Evolutionary conservation across 2,888 invertebrate genomes (phyloP).

Genomic region (Melieria crassipennis): DNA sequence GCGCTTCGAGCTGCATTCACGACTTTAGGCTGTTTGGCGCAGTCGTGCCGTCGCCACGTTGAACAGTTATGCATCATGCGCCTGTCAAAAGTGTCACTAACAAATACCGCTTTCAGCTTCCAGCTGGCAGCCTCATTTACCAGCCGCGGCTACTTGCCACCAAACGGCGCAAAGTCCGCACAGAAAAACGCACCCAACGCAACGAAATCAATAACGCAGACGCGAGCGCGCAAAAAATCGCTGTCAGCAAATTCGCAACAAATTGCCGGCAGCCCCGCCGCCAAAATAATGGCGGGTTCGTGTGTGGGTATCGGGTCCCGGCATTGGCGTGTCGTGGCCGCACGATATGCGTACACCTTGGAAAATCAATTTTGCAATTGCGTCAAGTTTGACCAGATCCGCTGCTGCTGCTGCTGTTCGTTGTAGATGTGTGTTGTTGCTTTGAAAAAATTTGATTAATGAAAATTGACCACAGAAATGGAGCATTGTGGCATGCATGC

Average conservation of each 20-base stretch:
- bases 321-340: constrained; percentile 6
- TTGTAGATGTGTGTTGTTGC: neutral
- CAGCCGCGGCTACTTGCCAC: too few relatives aligned
- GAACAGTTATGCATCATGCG: constrained; percentile 32
- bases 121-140: too few relatives aligned
- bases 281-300: neutral
- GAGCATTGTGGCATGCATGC: constrained; percentile 4
- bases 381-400: constrained; percentile 25
- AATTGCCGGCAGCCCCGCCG: constrained; percentile 36
- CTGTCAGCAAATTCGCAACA: constrained; percentile 47
- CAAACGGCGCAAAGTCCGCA: too few relatives aligned
- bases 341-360: neutral
- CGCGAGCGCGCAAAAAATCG: constrained; percentile 16
- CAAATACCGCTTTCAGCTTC: neutral
- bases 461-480: constrained; percentile 25
- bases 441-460: constrained; percentile 22
- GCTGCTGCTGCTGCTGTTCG: neutral
- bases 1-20: neutral
- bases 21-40: neutral
- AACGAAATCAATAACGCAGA: neutral
- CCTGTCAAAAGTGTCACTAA: constrained; percentile 29
- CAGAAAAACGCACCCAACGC: too few relatives aligned
- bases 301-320: neutral
- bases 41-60: neutral
- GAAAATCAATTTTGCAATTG: constrained; percentile 32